Evolutionary conservation across 2,113 vertebrate genomes (phyloP).

Genomic region (Mastomys natalensis): DNA sequence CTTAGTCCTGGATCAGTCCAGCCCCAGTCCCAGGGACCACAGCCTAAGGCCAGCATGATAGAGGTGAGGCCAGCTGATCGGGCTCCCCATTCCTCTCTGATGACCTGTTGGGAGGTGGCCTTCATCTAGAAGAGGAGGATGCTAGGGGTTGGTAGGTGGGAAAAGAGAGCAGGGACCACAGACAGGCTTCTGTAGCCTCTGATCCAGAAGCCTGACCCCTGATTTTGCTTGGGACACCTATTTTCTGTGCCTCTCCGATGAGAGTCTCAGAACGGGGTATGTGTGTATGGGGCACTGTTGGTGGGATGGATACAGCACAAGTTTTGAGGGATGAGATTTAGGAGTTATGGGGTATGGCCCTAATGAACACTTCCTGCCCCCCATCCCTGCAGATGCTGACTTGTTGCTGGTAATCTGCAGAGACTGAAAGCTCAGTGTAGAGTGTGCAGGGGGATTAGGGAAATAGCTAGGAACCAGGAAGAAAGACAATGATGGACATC

Average conservation of each 20-base stretch:
- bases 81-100: neutral
- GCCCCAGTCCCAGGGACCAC: neutral
- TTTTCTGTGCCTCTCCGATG: neutral
- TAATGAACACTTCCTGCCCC: neutral
- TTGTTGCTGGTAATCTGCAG: neutral
- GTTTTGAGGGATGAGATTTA: neutral
- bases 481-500: slow-evolving; percentile 45
- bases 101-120: neutral
- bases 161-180: neutral
- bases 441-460: neutral
- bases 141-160: neutral
- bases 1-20: neutral
- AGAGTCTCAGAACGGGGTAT: neutral
- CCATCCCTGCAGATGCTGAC: neutral
- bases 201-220: neutral
- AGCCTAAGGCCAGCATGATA: neutral
- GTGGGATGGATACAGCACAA: neutral
- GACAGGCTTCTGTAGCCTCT: neutral
- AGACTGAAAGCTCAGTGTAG: neutral
- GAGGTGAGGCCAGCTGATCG: neutral
- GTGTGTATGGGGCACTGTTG: neutral
- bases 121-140: neutral
- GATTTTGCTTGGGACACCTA: neutral
- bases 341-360: neutral
- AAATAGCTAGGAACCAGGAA: neutral